Base-by-base conservation (phyloP, 2,888 invertebrate species). In the Ashinkailepas kermadecensis region DNA sequence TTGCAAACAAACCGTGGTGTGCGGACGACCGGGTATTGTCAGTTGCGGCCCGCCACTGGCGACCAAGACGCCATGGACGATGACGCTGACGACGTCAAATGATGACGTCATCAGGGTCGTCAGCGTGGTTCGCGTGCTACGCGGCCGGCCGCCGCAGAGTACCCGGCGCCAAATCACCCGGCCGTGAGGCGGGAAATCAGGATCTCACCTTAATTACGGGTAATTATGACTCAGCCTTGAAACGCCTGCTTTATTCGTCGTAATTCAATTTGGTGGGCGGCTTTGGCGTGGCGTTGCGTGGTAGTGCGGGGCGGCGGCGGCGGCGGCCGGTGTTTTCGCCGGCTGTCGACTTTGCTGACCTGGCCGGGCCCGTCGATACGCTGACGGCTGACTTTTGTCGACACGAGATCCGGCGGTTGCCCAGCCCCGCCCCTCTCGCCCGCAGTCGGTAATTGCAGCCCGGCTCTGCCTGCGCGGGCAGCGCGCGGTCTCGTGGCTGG, bases 191-290 rank as follows among this genome's bases (percentile, higher is more conserved):
- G 15, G 39, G 18, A 74, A 54, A 74, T 74, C 74, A 54, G 74
- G 18, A 74, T 74, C 74, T 74, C 74, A 15, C 74, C 54, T 21
- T 74, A 74, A 74, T 74, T 74, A 54, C 74, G 25, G 74, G 54
- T 54, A 74, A 74, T 74, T 74, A 74, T 74, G 74, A 74, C 6
- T 54, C 74, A 74, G 74, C 74, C 74, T 74, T 74, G 74, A 74
- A 74, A 74, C 74, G 74, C 74, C 74, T 54, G 74, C 23, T 54
- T 74, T 54, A 54, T 74, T 74, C 54, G 74, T 54, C 74, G 74
- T 74, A 74, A 74, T 74, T 74, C 74, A 74, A 74, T 74, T n/a
- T 65, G n/a, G 65, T 65, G 74, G 15, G 70, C 74, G 74, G 39
- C 8, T 39, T 39, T 39, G 39, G 4, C 39, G 39, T 39, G 4